A percentile compares a stretch with the other conserved stretches of the same genome.
Conservation (phyloP, 2,797 vertebrate genomes). For the Siniperca undulata region DNA sequence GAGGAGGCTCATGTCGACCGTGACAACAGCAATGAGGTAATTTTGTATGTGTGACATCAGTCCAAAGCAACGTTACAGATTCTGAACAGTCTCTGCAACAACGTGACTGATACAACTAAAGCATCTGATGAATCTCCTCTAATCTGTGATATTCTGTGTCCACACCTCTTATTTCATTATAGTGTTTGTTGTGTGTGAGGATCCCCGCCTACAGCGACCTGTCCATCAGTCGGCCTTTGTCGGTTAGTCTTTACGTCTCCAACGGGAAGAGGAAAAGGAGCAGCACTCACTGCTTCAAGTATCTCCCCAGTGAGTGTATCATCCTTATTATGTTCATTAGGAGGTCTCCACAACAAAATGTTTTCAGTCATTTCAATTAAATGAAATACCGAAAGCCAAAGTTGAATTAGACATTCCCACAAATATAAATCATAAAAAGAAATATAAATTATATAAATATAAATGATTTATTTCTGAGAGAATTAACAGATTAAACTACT, state of each 20-base stretch:
- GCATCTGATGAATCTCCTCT: background rate
- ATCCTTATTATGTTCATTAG: background rate
- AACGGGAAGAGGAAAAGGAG: constrained; percentile 94
- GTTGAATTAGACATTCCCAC: background rate
- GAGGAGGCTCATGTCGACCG: constrained; percentile 92
- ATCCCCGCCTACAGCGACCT: constrained; percentile 91
- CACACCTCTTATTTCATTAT: background rate
- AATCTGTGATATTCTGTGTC: background rate
- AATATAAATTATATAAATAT: background rate
- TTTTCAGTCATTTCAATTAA: background rate
- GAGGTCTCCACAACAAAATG: background rate
- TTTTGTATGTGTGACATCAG: background rate
- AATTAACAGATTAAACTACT: background rate
- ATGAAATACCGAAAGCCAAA: background rate
- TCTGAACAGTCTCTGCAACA: background rate
- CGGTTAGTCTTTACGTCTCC: constrained; percentile 92
- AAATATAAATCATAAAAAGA: background rate
- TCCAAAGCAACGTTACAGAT: background rate
- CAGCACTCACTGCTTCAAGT: constrained; percentile 93
- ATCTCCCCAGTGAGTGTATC: constrained; percentile 88
- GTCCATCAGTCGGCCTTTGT: constrained; percentile 87
- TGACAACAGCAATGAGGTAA: constrained; percentile 92
- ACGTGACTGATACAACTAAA: background rate
- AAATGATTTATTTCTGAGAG: background rate
- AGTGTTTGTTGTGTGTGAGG: constrained; percentile 89